Evolutionary conservation across 1,140 invertebrate genomes (phyloP).

Genomic region (Tribolium madens): DNA sequence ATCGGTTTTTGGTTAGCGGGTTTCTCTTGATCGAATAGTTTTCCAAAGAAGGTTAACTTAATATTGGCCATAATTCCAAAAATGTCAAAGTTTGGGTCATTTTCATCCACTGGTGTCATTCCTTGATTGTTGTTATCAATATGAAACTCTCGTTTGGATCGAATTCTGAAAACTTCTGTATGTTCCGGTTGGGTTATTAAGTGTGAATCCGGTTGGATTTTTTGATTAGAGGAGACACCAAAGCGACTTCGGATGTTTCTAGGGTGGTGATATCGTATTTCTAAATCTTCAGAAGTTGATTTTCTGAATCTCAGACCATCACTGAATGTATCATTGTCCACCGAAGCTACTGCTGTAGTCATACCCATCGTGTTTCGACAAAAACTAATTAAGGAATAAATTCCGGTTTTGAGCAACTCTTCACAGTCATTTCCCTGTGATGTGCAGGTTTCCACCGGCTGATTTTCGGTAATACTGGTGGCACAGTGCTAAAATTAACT

Average conservation of each 20-base stretch:
- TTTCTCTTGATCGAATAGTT: slow-evolving; percentile 49
- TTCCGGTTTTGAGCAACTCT: slow-evolving; percentile 49
- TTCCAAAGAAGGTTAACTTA: slow-evolving; percentile 56
- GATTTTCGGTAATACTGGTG: neutral
- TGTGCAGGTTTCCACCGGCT: neutral
- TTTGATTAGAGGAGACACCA: neutral
- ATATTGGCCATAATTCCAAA: slow-evolving; percentile 55
- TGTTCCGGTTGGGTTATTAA: slow-evolving; percentile 54
- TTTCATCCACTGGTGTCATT: slow-evolving; percentile 9
- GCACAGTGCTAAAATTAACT: slow-evolving; percentile 3
- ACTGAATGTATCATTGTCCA: slow-evolving; percentile 3
- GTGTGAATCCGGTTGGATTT: neutral
- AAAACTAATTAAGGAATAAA: slow-evolving; percentile 51
- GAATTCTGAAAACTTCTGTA: slow-evolving; percentile 56
- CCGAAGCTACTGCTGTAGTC: slow-evolving; percentile 48
- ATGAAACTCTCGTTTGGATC: slow-evolving; percentile 46
- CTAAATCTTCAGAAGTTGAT: neutral
- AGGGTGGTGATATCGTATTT: neutral
- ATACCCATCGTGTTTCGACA: slow-evolving; percentile 53
- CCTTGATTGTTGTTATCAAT: slow-evolving; percentile 1
- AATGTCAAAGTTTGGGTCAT: slow-evolving; percentile 51
- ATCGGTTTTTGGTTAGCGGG: neutral
- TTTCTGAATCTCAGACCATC: slow-evolving; percentile 6
- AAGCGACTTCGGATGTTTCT: neutral
- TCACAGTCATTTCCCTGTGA: slow-evolving; percentile 43